Conservation (phyloP, 2,888 invertebrate species). For the Habrosyne pyritoides region DNA sequence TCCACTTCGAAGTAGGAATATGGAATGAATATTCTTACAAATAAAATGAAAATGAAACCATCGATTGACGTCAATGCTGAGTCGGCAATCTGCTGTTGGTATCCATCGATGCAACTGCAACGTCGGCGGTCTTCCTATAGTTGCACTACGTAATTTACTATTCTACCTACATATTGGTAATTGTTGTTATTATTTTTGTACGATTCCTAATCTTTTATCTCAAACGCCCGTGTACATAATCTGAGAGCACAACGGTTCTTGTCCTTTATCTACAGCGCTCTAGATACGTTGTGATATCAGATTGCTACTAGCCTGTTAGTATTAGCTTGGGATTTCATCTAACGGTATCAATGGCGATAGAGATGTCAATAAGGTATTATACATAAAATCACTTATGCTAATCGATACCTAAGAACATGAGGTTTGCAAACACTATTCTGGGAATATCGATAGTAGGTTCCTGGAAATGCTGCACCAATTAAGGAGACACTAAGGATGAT, state of each 20-base stretch:
- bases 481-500: not conserved
- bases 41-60: too few relatives aligned
- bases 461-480: too few relatives aligned
- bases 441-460: not conserved
- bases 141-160: too few relatives aligned
- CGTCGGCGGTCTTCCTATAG: too few relatives aligned
- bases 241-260: constrained; percentile 38
- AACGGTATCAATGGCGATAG: constrained; percentile 27
- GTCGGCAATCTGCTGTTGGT: too few relatives aligned
- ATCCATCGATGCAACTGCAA: too few relatives aligned
- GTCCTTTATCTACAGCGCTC: constrained; percentile 50
- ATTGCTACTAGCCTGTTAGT: constrained; percentile 31
- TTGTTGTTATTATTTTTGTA: not conserved
- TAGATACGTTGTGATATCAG: constrained; percentile 49
- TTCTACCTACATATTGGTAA: too few relatives aligned
- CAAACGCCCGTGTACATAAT: constrained; percentile 19
- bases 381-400: not conserved
- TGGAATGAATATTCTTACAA: too few relatives aligned
- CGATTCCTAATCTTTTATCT: not conserved
- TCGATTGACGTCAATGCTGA: too few relatives aligned
- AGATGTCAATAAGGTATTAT: constrained; percentile 23
- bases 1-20: too few relatives aligned
- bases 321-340: constrained; percentile 24
- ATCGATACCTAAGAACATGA: not conserved
- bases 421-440: not conserved